A percentile compares a stretch with the other conserved stretches of the same genome.
Evolutionary conservation across 2,888 invertebrate genomes (phyloP).

Genomic region (Aporophyla lueneburgensis): DNA sequence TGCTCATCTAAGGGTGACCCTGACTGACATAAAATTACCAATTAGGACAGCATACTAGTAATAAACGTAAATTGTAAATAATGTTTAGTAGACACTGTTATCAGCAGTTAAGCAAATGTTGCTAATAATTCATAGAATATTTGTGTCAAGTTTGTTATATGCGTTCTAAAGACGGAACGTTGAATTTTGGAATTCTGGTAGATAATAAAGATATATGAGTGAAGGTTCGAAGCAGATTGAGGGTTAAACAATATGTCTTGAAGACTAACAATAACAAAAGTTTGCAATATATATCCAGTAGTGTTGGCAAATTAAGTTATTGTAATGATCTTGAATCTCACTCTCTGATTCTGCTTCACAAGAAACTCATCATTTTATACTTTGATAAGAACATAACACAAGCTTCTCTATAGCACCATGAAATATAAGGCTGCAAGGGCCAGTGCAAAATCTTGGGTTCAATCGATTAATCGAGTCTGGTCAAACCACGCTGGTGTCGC

Average conservation of each 20-base stretch:
- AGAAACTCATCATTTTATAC: neutral
- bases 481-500: too few species aligned
- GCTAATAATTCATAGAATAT: conserved; percentile 21
- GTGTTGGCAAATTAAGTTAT: neutral
- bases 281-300: neutral
- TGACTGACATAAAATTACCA: conserved; percentile 58
- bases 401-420: too few species aligned
- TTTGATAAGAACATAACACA: neutral
- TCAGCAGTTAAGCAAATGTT: conserved; percentile 38
- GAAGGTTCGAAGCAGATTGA: conserved; percentile 31
- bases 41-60: conserved; percentile 38
- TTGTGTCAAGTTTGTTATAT: conserved; percentile 52
- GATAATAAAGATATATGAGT: conserved; percentile 4
- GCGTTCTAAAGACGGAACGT: conserved; percentile 25
- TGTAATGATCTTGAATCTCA: neutral
- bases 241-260: neutral
- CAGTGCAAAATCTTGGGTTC: too few species aligned
- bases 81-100: conserved; percentile 29
- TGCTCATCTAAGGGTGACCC: conserved; percentile 52
- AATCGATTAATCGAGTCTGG: too few species aligned
- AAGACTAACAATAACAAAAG: neutral
- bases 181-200: conserved; percentile 19
- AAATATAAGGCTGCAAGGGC: too few species aligned
- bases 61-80: conserved; percentile 22
- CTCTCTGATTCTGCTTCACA: neutral